Conservation (phyloP, 2,888 invertebrate species). For the Drosophila mimica region DNA sequence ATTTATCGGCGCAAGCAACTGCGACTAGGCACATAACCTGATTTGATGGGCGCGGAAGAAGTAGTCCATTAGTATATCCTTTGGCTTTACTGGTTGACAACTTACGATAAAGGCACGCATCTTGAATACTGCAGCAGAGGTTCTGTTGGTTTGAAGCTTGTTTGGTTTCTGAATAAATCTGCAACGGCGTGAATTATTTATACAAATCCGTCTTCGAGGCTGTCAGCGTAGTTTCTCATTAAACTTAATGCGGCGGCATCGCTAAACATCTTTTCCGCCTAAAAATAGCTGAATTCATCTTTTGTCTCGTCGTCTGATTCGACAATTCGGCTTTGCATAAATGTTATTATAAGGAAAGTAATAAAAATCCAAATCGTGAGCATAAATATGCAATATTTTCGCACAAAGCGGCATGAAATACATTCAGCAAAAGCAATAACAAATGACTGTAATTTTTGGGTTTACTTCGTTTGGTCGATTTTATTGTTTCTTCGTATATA, state of each 20-base stretch:
- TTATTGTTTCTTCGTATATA: slow-evolving; percentile 62
- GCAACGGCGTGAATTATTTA: slow-evolving; percentile 65
- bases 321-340: slow-evolving; percentile 73
- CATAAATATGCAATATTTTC: slow-evolving; percentile 73
- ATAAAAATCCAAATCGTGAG: slow-evolving; percentile 63
- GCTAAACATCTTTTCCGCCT: slow-evolving; percentile 75
- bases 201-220: slow-evolving; percentile 72
- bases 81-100: slow-evolving; percentile 11
- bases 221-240: slow-evolving; percentile 63
- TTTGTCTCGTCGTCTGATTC: slow-evolving; percentile 56
- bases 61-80: slow-evolving; percentile 47
- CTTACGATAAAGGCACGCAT: slow-evolving; percentile 76
- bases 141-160: slow-evolving; percentile 67
- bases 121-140: slow-evolving; percentile 55
- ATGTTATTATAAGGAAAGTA: slow-evolving; percentile 74
- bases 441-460: slow-evolving; percentile 39
- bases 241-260: slow-evolving; percentile 64
- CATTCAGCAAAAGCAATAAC: slow-evolving; percentile 36
- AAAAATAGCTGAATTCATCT: slow-evolving; percentile 60
- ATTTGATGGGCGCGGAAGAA: neutral
- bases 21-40: slow-evolving; percentile 79
- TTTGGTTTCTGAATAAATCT: slow-evolving; percentile 64
- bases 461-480: slow-evolving; percentile 50
- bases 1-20: slow-evolving; percentile 76
- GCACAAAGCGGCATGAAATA: slow-evolving; percentile 48